Percentiles rank a stretch among this genome's conserved stretches.
Conservation (phyloP, 2,888 invertebrate species). For the Theretra japonica region DNA sequence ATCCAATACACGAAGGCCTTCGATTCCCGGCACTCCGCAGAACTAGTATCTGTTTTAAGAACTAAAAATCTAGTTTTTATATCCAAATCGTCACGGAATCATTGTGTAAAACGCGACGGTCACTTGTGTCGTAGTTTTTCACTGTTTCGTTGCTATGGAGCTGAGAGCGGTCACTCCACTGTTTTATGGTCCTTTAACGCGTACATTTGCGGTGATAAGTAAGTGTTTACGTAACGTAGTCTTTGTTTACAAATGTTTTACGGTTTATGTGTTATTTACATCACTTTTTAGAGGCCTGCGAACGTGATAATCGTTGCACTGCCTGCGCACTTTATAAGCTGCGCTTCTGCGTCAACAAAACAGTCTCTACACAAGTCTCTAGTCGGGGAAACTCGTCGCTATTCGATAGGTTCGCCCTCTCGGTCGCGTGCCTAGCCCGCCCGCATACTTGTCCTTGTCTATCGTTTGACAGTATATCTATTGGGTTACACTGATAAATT, state of each 20-base stretch:
- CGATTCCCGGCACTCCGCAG: slow-evolving; percentile 68
- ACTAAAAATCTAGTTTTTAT: slow-evolving; percentile 56
- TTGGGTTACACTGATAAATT: slow-evolving; percentile 50
- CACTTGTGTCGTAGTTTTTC: slow-evolving; percentile 76
- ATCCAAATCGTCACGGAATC: slow-evolving; percentile 68
- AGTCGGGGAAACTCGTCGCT: slow-evolving; percentile 54
- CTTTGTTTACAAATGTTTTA: slow-evolving; percentile 68
- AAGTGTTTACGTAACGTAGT: slow-evolving; percentile 57
- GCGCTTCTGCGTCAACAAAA: slow-evolving; percentile 82
- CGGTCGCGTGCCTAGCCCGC: slow-evolving; percentile 58
- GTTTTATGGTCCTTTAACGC: slow-evolving; percentile 43
- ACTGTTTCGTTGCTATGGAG: slow-evolving; percentile 72
- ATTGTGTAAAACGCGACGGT: slow-evolving; percentile 68
- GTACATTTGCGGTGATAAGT: slow-evolving; percentile 17
- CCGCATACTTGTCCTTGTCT: slow-evolving; percentile 56
- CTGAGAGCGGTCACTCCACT: slow-evolving; percentile 63
- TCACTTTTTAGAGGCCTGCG: slow-evolving; percentile 76
- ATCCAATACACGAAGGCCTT: slow-evolving; percentile 79
- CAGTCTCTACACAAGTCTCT: no score
- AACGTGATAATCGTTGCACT: slow-evolving; percentile 81
- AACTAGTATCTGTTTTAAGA: slow-evolving; percentile 60
- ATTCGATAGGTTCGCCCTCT: slow-evolving; percentile 61
- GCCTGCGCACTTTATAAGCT: slow-evolving; percentile 81
- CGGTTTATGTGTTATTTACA: slow-evolving; percentile 76
- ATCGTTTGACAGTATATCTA: slow-evolving; percentile 58